These are phyloP conservation scores for Silurus asotus DNA, from an alignment of 2,113 vertebrate genomes.

Conservation along the genomic window DNA sequence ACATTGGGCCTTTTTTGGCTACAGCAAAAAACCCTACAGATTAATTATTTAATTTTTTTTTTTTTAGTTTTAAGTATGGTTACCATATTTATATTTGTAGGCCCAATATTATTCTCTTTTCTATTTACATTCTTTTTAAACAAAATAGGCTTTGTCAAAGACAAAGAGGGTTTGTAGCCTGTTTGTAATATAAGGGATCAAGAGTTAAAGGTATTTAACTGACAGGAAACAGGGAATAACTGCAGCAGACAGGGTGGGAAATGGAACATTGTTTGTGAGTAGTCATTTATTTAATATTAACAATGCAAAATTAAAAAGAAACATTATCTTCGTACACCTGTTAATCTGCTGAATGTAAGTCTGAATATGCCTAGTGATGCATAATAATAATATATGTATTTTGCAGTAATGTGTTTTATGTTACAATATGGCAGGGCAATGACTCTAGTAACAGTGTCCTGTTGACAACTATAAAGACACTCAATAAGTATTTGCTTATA, in stretches of 20 bases:
- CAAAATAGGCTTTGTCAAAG: not conserved
- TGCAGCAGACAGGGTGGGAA: not conserved
- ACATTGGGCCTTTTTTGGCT: too few relatives aligned
- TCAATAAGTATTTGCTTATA: not conserved
- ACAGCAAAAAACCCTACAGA: too few relatives aligned
- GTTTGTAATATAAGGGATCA: not conserved
- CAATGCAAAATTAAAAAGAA: not conserved
- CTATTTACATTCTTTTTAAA: not conserved
- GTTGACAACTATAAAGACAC: not conserved
- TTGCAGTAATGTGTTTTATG: not conserved
- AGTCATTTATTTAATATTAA: slow-evolving; percentile 8
- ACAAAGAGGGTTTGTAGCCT: not conserved
- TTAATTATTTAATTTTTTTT: too few relatives aligned
- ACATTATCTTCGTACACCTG: not conserved
- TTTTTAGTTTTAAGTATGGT: too few relatives aligned
- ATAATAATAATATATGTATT: not conserved
- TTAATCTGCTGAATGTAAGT: not conserved
- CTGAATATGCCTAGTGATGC: not conserved
- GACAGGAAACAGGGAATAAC: slow-evolving; percentile 13
- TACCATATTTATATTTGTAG: not conserved
- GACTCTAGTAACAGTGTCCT: not conserved
- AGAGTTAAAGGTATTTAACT: not conserved
- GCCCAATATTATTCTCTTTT: not conserved
- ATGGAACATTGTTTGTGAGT: slow-evolving; percentile 13
- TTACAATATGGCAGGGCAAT: not conserved